Base-by-base conservation (phyloP, 2,888 invertebrate genomes). In the Tetranychus piercei region DNA sequence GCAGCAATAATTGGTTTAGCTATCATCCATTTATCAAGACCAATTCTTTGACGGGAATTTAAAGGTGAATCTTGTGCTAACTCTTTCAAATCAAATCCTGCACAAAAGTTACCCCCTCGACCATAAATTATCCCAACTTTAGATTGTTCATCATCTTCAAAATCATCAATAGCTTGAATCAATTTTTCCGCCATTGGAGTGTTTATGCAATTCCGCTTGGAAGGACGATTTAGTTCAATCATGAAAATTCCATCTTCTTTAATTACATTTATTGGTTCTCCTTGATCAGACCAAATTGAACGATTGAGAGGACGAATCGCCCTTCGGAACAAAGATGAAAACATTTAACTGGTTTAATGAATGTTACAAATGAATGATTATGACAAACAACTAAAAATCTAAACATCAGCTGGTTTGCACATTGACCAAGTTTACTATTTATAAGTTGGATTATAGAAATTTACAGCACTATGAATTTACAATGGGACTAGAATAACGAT, bases 1-100 rank as follows among this genome's bases (percentile, higher is more conserved):
- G 92, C 91, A n/a, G 92, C 94, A 76, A 96, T 88, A 11, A 94
- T 86, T 0, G 93, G 91, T 82, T 97, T 97, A 73, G 89, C 87
- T 73, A 88, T 84, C 75, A 89, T 87, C 44, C n/a, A 43, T 67
- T 73, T 65, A n/a, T 78, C 34, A 8, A 71, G 18, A 9, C 23
- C 45, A 18, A 44, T 43, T 55, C 65, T 22, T 18, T 67, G 43
- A n/a, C 20, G n/a, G 4, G 43, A 67, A 11, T 71, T 44, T 11
- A 43, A 11, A 7, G 77, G 74, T 64, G 78, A 77, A 71, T 74
- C 72, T 44, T 78, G 73, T 9, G 82, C 79, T 23, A 94, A 84
- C 80, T 93, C 90, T 74, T 88, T 85, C 74, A 95, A 85, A 83
- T 96, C 94, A 81, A 89, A 91, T 0, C 96, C 96, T 3, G 94